phyloP scores from a whole-genome alignment of 1,140 invertebrate genomes.

The Drosophila grimshawi region DNA sequence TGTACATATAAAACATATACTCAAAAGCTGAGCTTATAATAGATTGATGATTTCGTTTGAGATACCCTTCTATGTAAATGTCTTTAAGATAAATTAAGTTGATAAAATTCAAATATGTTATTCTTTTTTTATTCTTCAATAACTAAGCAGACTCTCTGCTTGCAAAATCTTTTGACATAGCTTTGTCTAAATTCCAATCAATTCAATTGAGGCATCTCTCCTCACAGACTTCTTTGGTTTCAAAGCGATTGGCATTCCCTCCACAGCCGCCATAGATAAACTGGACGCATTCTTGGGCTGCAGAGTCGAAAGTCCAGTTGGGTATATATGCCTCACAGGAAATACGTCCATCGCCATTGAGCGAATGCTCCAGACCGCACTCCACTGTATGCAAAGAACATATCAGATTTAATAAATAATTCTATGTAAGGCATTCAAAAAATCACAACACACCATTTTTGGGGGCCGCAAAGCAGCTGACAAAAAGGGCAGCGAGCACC shows the following conservation, averaged over 20 bases:
- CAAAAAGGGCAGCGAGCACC: neutral
- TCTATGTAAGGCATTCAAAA: neutral
- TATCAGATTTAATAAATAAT: neutral
- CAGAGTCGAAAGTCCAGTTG: constrained; percentile 87
- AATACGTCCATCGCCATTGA: constrained; percentile 30
- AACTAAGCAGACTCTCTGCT: too few relatives aligned
- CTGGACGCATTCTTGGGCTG: constrained; percentile 89
- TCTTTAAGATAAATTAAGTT: too few relatives aligned
- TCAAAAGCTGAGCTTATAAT: too few relatives aligned
- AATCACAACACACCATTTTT: neutral
- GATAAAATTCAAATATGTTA: too few relatives aligned
- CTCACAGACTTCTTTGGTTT: constrained; percentile 39
- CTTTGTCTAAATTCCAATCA: neutral
- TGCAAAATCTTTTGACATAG: neutral
- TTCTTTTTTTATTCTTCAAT: neutral
- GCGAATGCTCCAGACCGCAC: constrained; percentile 46
- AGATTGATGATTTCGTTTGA: too few relatives aligned
- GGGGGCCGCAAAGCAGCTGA: constrained; percentile 86
- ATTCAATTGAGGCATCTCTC: constrained; percentile 29
- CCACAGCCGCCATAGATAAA: constrained; percentile 93
- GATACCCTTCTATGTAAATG: too few relatives aligned
- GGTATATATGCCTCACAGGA: constrained; percentile 44
- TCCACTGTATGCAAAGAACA: constrained; percentile 21
- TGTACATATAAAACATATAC: too few relatives aligned
- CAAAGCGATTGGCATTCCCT: constrained; percentile 94